A percentile compares a stretch with the other conserved stretches of the same genome.
Conservation (phyloP, 2,797 vertebrate genomes). For the Enteromius afrohamiltoni region DNA sequence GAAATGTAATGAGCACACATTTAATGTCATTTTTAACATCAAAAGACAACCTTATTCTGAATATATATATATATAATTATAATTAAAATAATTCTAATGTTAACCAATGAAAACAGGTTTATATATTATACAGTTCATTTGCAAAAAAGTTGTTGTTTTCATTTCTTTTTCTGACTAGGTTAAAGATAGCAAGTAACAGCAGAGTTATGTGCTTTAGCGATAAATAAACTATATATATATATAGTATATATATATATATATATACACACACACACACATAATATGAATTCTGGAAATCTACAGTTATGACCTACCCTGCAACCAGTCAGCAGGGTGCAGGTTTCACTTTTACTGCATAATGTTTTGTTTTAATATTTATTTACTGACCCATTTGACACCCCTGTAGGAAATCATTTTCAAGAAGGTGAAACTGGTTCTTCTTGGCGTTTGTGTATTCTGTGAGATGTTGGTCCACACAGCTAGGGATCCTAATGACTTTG, state of each 20-base stretch:
- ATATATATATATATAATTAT: no score
- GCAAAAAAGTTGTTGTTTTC: no score
- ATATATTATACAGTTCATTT: no score
- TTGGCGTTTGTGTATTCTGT: slow-evolving; percentile 35
- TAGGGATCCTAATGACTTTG: slow-evolving; percentile 11
- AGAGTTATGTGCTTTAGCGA: no score
- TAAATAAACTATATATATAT: no score
- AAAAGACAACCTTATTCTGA: background rate
- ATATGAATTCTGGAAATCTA: background rate
- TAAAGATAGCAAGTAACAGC: no score
- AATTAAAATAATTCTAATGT: background rate
- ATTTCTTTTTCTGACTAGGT: no score
- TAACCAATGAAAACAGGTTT: background rate
- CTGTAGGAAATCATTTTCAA: slow-evolving; percentile 47
- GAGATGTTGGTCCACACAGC: background rate
- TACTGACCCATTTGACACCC: slow-evolving; percentile 53
- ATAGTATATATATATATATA: no score
- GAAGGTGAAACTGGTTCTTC: slow-evolving; percentile 56
- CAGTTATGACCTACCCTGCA: background rate
- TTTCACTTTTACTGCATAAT: background rate
- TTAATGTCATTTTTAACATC: background rate
- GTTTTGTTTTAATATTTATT: slow-evolving; percentile 7
- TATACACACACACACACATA: no score
- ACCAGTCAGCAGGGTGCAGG: background rate
- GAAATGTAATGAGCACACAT: background rate